Evolutionary conservation across 2,113 vertebrate species (phyloP), one percentile per base, ranked within the genome.

Genomic region (Rhynchopsitta pachyrhyncha): DNA sequence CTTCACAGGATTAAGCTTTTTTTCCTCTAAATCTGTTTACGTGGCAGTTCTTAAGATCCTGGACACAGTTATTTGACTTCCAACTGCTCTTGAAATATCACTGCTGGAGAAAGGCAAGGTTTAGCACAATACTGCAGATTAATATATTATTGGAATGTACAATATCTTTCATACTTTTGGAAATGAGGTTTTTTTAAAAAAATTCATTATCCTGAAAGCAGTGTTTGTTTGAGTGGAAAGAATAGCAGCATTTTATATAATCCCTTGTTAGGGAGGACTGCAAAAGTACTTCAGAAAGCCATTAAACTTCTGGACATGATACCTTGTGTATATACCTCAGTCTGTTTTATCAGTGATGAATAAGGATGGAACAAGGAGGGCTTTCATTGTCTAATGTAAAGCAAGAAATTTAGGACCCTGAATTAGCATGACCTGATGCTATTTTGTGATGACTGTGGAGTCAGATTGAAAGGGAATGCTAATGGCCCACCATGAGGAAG

Each of bases 101-200:
- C 25, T 95, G n/a, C 59, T 84, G 53, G 62, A 90, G 80, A 89
- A 19, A 92, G 42, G n/a, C 80, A 89, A 69, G 69, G 50, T 86
- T 95, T 96, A 90, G 77, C 25, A 31, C n/a, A 80, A 3, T 73
- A 82, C 29, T 94, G 71, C 53, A 90, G 81, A 33, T 76, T 69
- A 94, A 85, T 96, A 95, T 95, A 91, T 97, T 92, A 64, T 47
- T 85, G 78, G 62, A 91, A 84, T 84, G 71, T 47, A 16, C 68
- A 86, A 3, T 89, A 69, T 89, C 67, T 89, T 86, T 95, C 57
- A 60, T 89, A 46, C 19, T 95, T 94, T 37, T 74, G 37, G 39
- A 94, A 94, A 57, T 50, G 82, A 75, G 28, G 29, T 9, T 44
- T 44, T 18, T 74, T 73, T 73, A 17, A 13, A 33, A 77, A 81